Conservation (phyloP, 2,888 invertebrate genomes). For the Yponomeuta sedellus region DNA sequence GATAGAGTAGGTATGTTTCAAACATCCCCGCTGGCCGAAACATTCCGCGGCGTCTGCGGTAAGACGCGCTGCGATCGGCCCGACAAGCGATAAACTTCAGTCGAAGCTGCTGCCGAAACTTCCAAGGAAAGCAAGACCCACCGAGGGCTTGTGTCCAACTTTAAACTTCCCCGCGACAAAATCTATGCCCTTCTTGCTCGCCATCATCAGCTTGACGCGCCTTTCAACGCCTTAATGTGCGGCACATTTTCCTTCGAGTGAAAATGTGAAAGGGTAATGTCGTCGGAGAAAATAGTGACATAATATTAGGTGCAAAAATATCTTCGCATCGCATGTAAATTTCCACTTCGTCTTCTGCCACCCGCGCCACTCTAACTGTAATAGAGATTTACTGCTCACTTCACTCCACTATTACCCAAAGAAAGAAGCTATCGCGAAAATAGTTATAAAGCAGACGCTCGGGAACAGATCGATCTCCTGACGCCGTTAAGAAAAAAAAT, state of each 20-base stretch:
- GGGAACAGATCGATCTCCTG: conserved; percentile 13
- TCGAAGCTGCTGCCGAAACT: background rate
- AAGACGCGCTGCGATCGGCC: background rate
- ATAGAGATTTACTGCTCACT: conserved; percentile 74
- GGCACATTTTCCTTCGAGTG: background rate
- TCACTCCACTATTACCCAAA: conserved; percentile 62
- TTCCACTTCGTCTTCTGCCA: conserved; percentile 57
- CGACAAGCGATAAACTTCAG: background rate
- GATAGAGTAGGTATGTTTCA: background rate
- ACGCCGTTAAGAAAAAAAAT: background rate
- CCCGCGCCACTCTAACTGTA: conserved; percentile 73
- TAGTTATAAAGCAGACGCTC: conserved; percentile 50
- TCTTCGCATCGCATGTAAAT: conserved; percentile 49
- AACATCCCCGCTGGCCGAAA: conserved; percentile 1
- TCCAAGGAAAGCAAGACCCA: background rate
- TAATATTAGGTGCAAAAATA: conserved; percentile 7
- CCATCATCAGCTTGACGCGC: background rate
- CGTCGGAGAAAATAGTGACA: background rate
- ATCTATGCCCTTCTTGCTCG: background rate
- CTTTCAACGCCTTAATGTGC: background rate
- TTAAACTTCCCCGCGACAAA: background rate
- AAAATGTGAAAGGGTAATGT: background rate
- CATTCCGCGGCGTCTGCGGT: conserved; percentile 5
- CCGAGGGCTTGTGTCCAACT: background rate
- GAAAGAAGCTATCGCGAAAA: conserved; percentile 57